A percentile compares a stretch with the other conserved stretches of the same genome.
Conservation (phyloP, 2,113 vertebrate species). For the Phyllostomus hastatus region DNA sequence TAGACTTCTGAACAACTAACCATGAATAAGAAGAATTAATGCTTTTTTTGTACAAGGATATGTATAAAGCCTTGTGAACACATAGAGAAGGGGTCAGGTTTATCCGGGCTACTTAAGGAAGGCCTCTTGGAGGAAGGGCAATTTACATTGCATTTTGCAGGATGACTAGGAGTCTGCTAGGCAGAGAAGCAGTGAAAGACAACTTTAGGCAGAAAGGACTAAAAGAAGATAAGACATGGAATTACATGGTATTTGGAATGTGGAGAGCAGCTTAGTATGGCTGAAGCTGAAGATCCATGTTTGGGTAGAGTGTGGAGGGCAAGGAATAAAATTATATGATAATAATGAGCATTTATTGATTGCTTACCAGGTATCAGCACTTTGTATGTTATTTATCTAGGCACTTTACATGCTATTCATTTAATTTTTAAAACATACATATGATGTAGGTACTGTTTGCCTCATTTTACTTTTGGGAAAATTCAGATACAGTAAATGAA, state of each 20-base stretch:
- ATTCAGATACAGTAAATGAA: neutral
- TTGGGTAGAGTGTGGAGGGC: neutral
- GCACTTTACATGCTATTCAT: neutral
- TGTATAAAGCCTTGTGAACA: neutral
- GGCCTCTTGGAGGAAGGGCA: neutral
- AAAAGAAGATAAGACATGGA: neutral
- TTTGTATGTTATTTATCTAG: neutral
- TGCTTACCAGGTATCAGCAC: neutral
- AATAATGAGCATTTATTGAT: neutral
- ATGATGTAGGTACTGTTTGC: neutral
- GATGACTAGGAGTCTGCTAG: neutral
- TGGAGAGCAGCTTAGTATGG: neutral
- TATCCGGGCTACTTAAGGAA: neutral
- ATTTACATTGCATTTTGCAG: neutral
- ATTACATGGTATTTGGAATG: neutral
- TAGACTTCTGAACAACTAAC: neutral
- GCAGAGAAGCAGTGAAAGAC: neutral
- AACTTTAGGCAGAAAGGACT: neutral
- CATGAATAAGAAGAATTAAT: neutral
- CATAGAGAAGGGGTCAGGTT: neutral
- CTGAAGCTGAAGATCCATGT: neutral
- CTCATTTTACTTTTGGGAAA: neutral
- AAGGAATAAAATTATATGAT: neutral
- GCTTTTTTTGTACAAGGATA: neutral
- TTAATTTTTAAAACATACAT: neutral